These are phyloP conservation scores for Xestobium rufovillosum DNA, from an alignment of 2,888 invertebrate genomes.

Conservation along the genomic window DNA sequence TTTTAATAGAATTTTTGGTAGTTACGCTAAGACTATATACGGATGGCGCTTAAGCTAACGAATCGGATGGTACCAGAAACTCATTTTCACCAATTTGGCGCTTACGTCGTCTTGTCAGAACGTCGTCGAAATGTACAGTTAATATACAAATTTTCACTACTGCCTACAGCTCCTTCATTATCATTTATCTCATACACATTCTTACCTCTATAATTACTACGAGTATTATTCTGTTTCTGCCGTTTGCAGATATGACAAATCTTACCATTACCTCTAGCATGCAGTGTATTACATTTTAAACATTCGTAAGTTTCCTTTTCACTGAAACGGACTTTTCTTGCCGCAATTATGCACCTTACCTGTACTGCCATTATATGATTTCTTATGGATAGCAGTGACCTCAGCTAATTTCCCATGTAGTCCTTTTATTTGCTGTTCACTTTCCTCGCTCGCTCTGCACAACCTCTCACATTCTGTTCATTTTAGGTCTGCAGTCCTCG, in stretches of 20 bases:
- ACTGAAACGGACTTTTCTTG: too few species aligned
- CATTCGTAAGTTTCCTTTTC: slow-evolving; percentile 10
- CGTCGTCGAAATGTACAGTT: too few species aligned
- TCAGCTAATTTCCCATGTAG: slow-evolving; percentile 20
- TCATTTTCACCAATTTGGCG: too few species aligned
- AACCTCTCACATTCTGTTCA: slow-evolving; percentile 16
- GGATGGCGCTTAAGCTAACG: too few species aligned
- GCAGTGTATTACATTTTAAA: slow-evolving; percentile 18
- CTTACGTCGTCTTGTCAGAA: too few species aligned
- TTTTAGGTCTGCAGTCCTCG: slow-evolving; percentile 12
- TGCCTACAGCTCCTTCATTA: background rate
- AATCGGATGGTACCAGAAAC: too few species aligned
- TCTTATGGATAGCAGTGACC: slow-evolving; percentile 5
- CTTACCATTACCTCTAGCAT: slow-evolving; percentile 16
- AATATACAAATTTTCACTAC: too few species aligned
- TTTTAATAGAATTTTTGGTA: too few species aligned
- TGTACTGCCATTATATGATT: too few species aligned
- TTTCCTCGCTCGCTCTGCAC: slow-evolving; percentile 21
- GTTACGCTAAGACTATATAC: too few species aligned
- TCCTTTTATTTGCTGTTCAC: slow-evolving; percentile 22
- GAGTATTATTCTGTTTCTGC: slow-evolving; percentile 17
- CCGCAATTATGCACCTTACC: too few species aligned
- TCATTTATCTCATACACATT: background rate
- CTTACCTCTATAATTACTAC: slow-evolving; percentile 9
- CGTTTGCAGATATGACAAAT: slow-evolving; percentile 15